phyloP scores from a whole-genome alignment of 2,797 vertebrate genomes.

The Amazona finschi region DNA sequence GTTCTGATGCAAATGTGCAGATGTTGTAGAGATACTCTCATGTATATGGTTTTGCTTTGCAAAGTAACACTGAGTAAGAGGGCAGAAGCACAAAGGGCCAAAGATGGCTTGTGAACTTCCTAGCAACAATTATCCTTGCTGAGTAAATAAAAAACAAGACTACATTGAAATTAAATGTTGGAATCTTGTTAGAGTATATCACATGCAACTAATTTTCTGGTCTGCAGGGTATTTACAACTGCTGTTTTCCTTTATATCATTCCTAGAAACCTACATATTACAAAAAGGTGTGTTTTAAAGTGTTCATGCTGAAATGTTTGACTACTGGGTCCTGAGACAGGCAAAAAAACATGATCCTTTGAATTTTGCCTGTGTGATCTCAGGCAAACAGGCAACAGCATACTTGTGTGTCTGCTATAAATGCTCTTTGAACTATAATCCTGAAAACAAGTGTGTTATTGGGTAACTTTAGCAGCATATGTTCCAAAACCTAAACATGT shows the following conservation, averaged over 20 bases:
- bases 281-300: neutral
- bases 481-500: constrained; percentile 32
- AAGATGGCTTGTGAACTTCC: neutral
- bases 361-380: neutral
- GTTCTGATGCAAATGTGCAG: neutral
- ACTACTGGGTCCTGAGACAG: neutral
- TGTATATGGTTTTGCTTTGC: neutral
- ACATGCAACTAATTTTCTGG: neutral
- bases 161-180: neutral
- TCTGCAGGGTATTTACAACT: neutral
- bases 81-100: neutral
- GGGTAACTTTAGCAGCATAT: constrained; percentile 32
- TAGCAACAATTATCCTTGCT: neutral
- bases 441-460: constrained; percentile 42
- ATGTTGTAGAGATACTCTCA: neutral
- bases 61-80: neutral
- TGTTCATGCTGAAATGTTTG: neutral
- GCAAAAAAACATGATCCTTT: neutral
- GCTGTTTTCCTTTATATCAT: neutral
- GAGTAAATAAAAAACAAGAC: constrained; percentile 2
- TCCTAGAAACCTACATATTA: neutral
- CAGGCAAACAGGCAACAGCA: neutral
- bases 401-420: constrained; percentile 24
- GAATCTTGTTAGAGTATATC: neutral
- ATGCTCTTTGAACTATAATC: constrained; percentile 57